Conservation (phyloP, 2,797 vertebrate genomes). For the Margarornis squamiger region DNA sequence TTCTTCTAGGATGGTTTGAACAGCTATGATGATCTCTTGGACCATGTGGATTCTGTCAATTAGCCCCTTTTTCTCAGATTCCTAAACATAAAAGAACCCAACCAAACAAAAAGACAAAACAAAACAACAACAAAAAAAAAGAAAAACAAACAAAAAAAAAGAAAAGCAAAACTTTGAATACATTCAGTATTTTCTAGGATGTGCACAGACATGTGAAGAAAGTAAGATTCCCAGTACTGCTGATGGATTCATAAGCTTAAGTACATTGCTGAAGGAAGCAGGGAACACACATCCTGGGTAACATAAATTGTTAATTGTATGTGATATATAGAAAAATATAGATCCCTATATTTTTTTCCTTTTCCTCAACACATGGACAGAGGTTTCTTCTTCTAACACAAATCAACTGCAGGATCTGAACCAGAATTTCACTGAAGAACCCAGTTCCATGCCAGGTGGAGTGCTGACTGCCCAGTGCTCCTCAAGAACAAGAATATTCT, state of each 20-base stretch:
- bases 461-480: background rate
- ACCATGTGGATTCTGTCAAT: slow-evolving; percentile 98
- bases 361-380: background rate
- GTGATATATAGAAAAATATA: background rate
- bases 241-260: background rate
- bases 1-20: slow-evolving; percentile 91
- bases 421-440: background rate
- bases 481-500: background rate
- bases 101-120: background rate
- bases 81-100: slow-evolving; percentile 83
- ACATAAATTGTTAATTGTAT: background rate
- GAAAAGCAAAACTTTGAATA: background rate
- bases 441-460: background rate
- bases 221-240: background rate
- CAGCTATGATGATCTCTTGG: slow-evolving; percentile 91
- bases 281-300: background rate
- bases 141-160: background rate
- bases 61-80: slow-evolving; percentile 90
- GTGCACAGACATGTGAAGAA: background rate
- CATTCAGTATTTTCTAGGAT: background rate
- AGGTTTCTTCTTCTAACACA: background rate
- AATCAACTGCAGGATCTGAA: background rate
- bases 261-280: background rate
- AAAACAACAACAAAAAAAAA: background rate
- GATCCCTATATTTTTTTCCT: background rate